Evolutionary conservation across 2,113 vertebrate species (phyloP), one percentile per base, ranked within the genome.

Genomic region (Mustelus asterias): DNA sequence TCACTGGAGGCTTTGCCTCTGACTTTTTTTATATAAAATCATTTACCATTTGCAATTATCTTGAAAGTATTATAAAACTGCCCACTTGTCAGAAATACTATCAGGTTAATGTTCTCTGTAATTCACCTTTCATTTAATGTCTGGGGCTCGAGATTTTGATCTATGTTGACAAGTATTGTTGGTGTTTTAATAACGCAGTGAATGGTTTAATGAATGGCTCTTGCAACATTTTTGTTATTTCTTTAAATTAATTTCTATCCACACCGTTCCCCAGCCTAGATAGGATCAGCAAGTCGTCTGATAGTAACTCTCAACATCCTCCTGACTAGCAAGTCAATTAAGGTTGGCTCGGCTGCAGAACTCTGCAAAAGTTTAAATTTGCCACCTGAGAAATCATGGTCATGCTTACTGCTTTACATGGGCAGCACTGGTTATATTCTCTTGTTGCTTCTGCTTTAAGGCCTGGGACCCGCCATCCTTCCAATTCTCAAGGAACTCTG

Each of bases 401-500:
- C n/a, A 41, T 94, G 67, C 41, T 70, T 20, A 4, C n/a, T 65
- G 93, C 8, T 95, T 95, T 70, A 95, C 26, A 48, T 44, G 24
- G 67, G 69, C 10, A 69, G 14, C 67, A 48, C 9, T 70, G 3
- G 88, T 85, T 18, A n/a, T 85, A 95, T 93, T 95, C 37, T 26
- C 5, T 20, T 4, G 26, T 16, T 95, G 67, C n/a, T 96, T 78
- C 96, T 72, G 10, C 69, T 96, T 97, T 63, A 96, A 98, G 98
- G 97, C 93, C 96, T 98, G 96, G 97, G 97, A 72, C 97, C 96
- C 33, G 97, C 98, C 90, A 97, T 98, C 96, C 97, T 96, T 96
- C 97, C 97, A 96, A 96, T 98, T 89, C 96, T 98, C 10, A 97
- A 97, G 0, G 98, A 97, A 78, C 97, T 98, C 44, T 97, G 96